Percentiles rank a stretch among this genome's conserved stretches.
phyloP scores from a whole-genome alignment of 2,113 vertebrate genomes.

The Smithornis capensis region DNA sequence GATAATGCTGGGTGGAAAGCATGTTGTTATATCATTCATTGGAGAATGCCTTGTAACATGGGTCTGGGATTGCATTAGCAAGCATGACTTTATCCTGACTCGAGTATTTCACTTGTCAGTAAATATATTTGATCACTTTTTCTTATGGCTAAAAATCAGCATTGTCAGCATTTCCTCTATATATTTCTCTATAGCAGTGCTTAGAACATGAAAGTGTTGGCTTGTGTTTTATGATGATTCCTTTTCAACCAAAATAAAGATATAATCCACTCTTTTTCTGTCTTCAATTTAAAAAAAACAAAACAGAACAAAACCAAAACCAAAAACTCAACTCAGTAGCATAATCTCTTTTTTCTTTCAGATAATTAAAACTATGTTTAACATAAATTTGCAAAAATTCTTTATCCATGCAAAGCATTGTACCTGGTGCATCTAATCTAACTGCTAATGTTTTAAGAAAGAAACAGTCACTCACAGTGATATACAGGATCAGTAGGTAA shows the following conservation, averaged over 20 bases:
- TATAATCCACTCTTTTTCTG: background rate
- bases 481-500: background rate
- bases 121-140: background rate
- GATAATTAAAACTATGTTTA: background rate
- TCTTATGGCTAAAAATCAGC: background rate
- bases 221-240: background rate
- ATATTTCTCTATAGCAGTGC: background rate
- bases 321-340: background rate
- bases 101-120: background rate
- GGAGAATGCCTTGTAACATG: background rate
- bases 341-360: background rate
- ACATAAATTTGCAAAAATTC: background rate
- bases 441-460: background rate
- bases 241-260: background rate
- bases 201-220: background rate
- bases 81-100: background rate
- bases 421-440: background rate
- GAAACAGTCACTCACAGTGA: background rate
- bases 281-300: background rate
- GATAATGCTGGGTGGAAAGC: background rate
- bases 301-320: no score
- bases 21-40: background rate
- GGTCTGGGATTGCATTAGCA: background rate
- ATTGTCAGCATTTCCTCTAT: background rate
- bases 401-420: background rate